These are phyloP conservation scores for Cephalopterus ornatus DNA, from an alignment of 2,113 vertebrate genomes.

Conservation along the genomic window DNA sequence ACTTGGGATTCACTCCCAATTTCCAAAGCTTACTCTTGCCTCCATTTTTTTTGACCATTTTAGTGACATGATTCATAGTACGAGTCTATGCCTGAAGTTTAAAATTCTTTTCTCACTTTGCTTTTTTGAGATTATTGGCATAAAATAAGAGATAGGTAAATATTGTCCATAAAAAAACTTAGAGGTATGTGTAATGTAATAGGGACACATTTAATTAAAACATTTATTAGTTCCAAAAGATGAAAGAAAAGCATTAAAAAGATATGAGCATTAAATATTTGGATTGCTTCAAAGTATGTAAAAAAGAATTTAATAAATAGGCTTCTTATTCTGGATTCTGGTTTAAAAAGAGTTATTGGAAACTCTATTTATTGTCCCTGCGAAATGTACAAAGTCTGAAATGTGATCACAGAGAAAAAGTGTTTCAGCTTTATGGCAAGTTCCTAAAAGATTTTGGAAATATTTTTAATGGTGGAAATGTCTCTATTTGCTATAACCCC, in stretches of 20 bases:
- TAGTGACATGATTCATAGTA: background rate
- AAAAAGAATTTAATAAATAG: background rate
- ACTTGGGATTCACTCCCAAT: background rate
- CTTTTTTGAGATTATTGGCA: background rate
- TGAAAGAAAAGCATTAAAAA: background rate
- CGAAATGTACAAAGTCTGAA: background rate
- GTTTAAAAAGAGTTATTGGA: background rate
- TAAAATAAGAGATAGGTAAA: background rate
- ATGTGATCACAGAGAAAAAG: background rate
- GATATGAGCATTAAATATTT: background rate
- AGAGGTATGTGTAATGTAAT: background rate
- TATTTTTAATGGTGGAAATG: background rate
- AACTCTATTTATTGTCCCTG: background rate
- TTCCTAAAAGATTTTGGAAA: background rate
- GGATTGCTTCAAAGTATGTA: background rate
- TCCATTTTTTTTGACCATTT: background rate
- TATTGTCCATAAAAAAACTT: background rate
- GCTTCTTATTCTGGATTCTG: background rate
- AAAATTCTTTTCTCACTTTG: background rate
- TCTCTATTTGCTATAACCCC: background rate
- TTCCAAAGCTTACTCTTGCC: background rate
- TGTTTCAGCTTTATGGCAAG: background rate
- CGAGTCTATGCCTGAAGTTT: background rate
- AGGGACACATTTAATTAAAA: background rate
- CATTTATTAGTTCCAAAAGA: background rate